Percentiles rank a stretch among this genome's conserved stretches.
Conservation (phyloP, 1,140 invertebrate genomes). For the Drosophila nikananu region DNA sequence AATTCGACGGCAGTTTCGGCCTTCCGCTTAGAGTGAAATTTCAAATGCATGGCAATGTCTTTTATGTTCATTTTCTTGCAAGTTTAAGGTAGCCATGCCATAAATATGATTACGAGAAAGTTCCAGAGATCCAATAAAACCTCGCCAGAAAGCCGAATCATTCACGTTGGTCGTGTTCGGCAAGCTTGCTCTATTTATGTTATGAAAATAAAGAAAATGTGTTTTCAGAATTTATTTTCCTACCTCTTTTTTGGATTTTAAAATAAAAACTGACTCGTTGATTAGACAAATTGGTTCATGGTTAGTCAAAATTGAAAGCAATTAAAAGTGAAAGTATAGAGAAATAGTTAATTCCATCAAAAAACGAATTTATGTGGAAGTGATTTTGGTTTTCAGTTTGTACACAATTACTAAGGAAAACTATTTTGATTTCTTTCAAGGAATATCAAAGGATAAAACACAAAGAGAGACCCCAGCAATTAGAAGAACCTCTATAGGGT, state of each 20-base stretch:
- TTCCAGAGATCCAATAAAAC: not conserved
- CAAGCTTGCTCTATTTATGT: not conserved
- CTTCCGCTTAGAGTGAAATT: slow-evolving; percentile 11
- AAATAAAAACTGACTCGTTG: not conserved
- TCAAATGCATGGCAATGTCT: slow-evolving; percentile 19
- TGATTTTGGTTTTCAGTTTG: not conserved
- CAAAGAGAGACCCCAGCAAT: too few species aligned
- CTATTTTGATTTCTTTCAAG: too few species aligned
- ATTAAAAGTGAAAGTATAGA: not conserved
- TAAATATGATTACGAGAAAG: not conserved
- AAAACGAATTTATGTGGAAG: not conserved
- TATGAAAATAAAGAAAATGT: not conserved
- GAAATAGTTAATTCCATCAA: too few species aligned
- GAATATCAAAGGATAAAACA: too few species aligned
- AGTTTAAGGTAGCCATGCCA: not conserved
- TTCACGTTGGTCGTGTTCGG: not conserved
- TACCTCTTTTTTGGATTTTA: not conserved
- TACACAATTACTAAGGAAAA: too few species aligned
- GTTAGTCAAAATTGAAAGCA: too few species aligned
- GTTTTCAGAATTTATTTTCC: not conserved
- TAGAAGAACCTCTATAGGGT: too few species aligned
- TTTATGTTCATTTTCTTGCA: not conserved
- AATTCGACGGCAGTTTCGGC: not conserved
- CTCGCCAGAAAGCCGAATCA: not conserved
- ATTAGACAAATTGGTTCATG: not conserved